Evolutionary conservation across 2,888 invertebrate species (phyloP).

Genomic region (Catocala fraxini): DNA sequence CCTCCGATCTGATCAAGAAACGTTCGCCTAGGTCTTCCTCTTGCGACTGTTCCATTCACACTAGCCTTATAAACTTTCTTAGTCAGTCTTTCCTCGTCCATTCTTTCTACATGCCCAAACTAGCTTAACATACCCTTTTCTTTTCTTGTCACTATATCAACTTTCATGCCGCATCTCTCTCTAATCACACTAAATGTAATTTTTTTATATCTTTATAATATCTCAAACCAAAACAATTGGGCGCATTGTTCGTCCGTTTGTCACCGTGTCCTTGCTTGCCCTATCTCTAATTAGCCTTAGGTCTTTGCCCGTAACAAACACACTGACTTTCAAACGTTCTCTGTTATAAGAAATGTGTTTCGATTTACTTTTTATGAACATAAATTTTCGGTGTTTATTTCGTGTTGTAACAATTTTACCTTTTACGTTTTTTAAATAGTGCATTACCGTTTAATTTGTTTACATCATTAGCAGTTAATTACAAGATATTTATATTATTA

Average conservation of each 20-base stretch:
- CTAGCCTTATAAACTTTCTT: too few relatives aligned
- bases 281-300: constrained; percentile 73
- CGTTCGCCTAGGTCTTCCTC: too few relatives aligned
- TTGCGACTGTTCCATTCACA: too few relatives aligned
- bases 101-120: too few relatives aligned
- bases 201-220: neutral
- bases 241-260: constrained; percentile 31
- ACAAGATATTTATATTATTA: neutral
- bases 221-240: constrained; percentile 28
- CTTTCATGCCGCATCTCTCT: too few relatives aligned
- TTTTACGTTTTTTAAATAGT: constrained; percentile 31
- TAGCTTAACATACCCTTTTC: too few relatives aligned
- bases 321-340: constrained; percentile 82
- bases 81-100: too few relatives aligned
- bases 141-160: too few relatives aligned
- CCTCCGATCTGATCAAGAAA: too few relatives aligned
- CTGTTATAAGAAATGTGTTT: constrained; percentile 74
- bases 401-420: constrained; percentile 37
- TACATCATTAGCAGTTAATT: neutral
- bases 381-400: constrained; percentile 40
- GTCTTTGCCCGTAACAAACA: constrained; percentile 74
- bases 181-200: too few relatives aligned
- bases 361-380: constrained; percentile 72
- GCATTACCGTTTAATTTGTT: constrained; percentile 5
- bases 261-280: constrained; percentile 69